These are phyloP conservation scores for Cephus nigrinus DNA, from an alignment of 2,888 invertebrate genomes.

Conservation along the genomic window DNA sequence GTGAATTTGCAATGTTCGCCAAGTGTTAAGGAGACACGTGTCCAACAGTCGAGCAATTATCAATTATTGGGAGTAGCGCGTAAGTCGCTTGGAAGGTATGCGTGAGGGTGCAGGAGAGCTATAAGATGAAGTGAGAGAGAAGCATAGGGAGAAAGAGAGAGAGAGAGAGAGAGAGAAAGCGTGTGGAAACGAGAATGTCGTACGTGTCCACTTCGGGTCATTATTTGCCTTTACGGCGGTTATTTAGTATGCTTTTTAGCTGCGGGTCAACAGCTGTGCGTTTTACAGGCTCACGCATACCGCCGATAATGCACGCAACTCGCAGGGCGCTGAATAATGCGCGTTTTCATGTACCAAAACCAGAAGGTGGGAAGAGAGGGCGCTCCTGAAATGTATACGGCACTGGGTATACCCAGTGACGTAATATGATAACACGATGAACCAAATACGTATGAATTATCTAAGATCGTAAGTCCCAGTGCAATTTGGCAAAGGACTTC, in stretches of 20 bases:
- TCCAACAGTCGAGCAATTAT: not conserved
- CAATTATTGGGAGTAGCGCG: conserved; percentile 8
- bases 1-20: not conserved
- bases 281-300: conserved; percentile 29
- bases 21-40: not conserved
- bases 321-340: conserved; percentile 5
- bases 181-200: not conserved
- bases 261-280: conserved; percentile 59
- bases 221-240: conserved; percentile 48
- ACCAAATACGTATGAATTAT: not conserved
- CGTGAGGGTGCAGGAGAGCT: not conserved
- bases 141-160: not conserved
- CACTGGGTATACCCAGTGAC: not conserved
- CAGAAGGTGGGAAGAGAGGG: conserved; percentile 40
- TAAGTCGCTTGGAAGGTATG: conserved; percentile 1
- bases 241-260: conserved; percentile 53
- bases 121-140: not conserved
- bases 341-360: conserved; percentile 26
- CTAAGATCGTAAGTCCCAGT: not conserved
- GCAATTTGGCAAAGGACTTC: not conserved
- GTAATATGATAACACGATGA: not conserved
- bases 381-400: not conserved
- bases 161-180: not conserved
- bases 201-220: conserved; percentile 29
- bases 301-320: conserved; percentile 25